Percentiles rank a stretch among this genome's conserved stretches.
phyloP scores from a whole-genome alignment of 2,797 vertebrate genomes.

The Vipera ursinii region DNA sequence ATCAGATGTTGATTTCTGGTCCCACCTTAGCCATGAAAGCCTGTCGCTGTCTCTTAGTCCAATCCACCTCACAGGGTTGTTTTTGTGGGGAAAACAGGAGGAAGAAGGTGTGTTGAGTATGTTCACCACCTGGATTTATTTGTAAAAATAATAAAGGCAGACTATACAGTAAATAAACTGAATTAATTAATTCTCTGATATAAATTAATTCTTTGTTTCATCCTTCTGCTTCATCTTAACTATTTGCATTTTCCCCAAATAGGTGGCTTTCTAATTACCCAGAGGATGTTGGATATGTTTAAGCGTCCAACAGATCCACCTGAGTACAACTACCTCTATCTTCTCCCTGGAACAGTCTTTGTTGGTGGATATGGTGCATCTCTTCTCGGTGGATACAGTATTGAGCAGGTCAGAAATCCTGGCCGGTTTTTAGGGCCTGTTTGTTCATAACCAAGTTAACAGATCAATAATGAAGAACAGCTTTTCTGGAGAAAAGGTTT shows the following conservation, averaged over 20 bases:
- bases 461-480: background rate
- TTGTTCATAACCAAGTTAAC: background rate
- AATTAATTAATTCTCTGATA: background rate
- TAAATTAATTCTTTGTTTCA: background rate
- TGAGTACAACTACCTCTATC: conserved; percentile 79
- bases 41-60: background rate
- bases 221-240: background rate
- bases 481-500: background rate
- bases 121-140: background rate
- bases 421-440: background rate
- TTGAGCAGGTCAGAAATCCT: conserved; percentile 70
- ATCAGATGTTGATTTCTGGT: background rate
- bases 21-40: background rate
- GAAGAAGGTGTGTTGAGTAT: background rate
- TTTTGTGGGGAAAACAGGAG: too few species aligned
- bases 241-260: background rate
- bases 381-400: conserved; percentile 65
- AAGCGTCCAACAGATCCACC: conserved; percentile 77
- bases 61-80: background rate
- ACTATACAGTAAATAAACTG: background rate
- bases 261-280: conserved; percentile 81
- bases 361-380: conserved; percentile 75
- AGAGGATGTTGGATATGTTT: conserved; percentile 82
- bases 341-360: conserved; percentile 71
- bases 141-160: background rate